phyloP scores from a whole-genome alignment of 2,888 invertebrate genomes.

The Epiblema foenella region DNA sequence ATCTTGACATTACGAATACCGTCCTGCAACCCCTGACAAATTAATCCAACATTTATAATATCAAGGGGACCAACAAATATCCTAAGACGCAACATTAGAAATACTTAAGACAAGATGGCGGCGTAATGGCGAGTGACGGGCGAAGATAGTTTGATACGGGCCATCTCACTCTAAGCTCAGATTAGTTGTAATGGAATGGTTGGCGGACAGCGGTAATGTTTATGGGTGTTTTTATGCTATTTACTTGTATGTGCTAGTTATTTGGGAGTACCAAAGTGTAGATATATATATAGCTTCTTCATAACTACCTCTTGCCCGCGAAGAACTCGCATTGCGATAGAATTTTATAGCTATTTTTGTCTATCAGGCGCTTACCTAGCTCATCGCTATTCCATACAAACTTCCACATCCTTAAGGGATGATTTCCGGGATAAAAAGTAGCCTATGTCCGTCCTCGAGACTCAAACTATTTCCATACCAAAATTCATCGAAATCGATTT shows the following conservation, averaged over 20 bases:
- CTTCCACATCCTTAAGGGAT: no score
- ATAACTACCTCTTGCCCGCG: no score
- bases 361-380: no score
- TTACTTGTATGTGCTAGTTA: not conserved
- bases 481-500: no score
- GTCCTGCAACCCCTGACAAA: not conserved
- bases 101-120: slow-evolving; percentile 43
- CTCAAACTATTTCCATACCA: no score
- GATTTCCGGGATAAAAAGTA: no score
- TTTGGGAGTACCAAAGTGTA: no score
- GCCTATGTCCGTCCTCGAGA: no score
- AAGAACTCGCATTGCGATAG: no score
- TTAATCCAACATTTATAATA: slow-evolving; percentile 30
- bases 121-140: slow-evolving; percentile 58
- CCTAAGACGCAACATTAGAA: slow-evolving; percentile 33
- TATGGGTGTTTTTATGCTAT: slow-evolving; percentile 1
- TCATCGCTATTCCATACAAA: no score
- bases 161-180: slow-evolving; percentile 14
- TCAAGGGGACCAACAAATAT: slow-evolving; percentile 26
- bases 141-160: slow-evolving; percentile 58
- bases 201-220: slow-evolving; percentile 5
- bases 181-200: slow-evolving; percentile 36
- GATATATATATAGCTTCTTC: no score
- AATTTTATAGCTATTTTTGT: no score
- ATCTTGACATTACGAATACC: not conserved